These are phyloP conservation scores for Poicephalus meyeri DNA, from an alignment of 2,113 vertebrate genomes.

Conservation along the genomic window DNA sequence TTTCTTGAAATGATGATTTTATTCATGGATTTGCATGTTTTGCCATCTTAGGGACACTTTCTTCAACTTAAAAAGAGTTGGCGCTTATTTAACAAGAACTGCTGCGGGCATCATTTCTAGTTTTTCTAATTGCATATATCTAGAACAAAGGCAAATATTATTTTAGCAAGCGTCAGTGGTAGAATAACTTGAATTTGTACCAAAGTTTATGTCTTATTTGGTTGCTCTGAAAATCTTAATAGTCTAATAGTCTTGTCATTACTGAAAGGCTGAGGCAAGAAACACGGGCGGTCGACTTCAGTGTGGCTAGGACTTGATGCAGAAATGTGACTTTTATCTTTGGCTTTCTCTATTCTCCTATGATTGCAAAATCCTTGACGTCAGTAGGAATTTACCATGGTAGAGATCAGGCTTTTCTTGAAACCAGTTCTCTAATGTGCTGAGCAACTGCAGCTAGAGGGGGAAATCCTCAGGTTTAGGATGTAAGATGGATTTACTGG, in stretches of 20 bases:
- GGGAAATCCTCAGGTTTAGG: not conserved
- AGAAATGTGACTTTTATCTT: not conserved
- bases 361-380: not conserved
- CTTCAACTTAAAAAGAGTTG: not conserved
- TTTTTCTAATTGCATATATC: not conserved
- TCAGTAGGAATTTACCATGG: not conserved
- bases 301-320: not conserved
- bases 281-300: rapidly evolving
- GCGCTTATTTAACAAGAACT: not conserved
- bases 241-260: not conserved
- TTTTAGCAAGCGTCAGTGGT: not conserved
- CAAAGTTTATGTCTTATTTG: not conserved
- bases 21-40: not conserved
- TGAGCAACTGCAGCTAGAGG: not conserved
- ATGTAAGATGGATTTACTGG: not conserved
- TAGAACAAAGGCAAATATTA: not conserved
- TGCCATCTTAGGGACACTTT: not conserved
- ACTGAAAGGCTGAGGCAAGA: not conserved
- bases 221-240: not conserved
- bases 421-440: not conserved
- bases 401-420: not conserved
- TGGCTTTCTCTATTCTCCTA: not conserved
- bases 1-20: not conserved
- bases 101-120: not conserved
- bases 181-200: not conserved